Evolutionary conservation across 2,113 vertebrate species (phyloP).

Genomic region (Neotoma lepida): DNA sequence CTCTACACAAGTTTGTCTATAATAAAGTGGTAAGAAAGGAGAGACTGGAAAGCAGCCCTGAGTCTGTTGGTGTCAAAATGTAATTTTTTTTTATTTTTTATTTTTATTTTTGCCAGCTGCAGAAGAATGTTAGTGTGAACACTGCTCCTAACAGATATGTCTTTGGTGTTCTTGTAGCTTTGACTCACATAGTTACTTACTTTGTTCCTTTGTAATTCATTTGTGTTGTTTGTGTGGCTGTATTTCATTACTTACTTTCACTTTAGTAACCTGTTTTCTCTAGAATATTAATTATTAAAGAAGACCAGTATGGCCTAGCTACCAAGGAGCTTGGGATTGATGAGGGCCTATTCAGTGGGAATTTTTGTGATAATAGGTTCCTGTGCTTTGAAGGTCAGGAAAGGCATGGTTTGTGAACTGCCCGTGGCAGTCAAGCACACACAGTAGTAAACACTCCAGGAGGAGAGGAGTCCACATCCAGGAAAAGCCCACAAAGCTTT

Average conservation of each 20-base stretch:
- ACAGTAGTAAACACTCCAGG: accelerated
- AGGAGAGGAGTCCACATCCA: neutral
- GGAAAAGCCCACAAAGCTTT: neutral
- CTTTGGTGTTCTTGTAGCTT: neutral
- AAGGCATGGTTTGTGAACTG: neutral
- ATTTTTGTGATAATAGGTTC: accelerated
- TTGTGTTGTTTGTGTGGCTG: neutral
- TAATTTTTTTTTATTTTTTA: neutral
- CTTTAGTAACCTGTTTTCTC: neutral
- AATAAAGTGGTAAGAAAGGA: neutral
- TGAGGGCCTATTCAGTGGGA: neutral
- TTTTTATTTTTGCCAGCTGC: neutral
- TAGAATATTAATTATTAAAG: neutral
- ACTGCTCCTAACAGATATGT: no score
- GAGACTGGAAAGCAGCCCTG: neutral
- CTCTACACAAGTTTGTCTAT: neutral
- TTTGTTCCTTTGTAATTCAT: neutral
- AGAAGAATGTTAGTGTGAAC: neutral
- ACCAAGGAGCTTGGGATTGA: accelerated
- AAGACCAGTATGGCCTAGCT: neutral
- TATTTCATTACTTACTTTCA: neutral
- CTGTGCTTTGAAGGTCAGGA: neutral
- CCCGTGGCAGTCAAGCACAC: neutral
- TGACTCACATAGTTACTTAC: neutral
- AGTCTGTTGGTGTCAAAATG: accelerated